A percentile compares a stretch with the other conserved stretches of the same genome.
phyloP scores from a whole-genome alignment of 35 echinoderm and acorn worm species.

The Ophiothrix spiculata region DNA sequence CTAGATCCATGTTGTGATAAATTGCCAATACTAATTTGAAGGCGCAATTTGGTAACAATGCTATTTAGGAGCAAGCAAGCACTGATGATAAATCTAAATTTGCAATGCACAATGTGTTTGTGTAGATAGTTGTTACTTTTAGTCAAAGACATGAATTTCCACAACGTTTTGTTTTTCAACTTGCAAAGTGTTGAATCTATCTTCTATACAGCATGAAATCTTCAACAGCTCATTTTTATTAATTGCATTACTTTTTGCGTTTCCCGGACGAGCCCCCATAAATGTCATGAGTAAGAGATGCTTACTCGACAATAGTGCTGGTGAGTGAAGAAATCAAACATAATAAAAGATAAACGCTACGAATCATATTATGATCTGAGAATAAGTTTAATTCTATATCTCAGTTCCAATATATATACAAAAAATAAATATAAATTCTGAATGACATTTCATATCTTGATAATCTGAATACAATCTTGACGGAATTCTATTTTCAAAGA shows the following conservation, averaged over 20 bases:
- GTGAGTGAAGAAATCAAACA: not conserved
- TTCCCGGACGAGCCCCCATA: not conserved
- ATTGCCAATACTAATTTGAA: not conserved
- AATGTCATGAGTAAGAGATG: not conserved
- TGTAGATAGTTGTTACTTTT: not conserved
- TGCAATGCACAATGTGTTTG: not conserved
- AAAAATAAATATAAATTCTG: too few species aligned
- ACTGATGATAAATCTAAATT: not conserved
- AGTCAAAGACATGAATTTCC: not conserved
- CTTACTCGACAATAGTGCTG: not conserved
- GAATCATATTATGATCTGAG: too few species aligned
- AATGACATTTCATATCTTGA: too few species aligned
- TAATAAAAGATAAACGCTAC: not conserved
- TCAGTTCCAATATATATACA: too few species aligned
- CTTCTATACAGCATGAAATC: not conserved
- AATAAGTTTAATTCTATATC: too few species aligned
- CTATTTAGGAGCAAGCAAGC: too few species aligned
- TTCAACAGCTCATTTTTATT: not conserved
- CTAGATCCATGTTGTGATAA: not conserved
- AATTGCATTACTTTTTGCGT: not conserved
- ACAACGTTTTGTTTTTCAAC: not conserved
- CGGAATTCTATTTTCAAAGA: too few species aligned
- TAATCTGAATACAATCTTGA: too few species aligned
- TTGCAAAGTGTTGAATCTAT: not conserved
- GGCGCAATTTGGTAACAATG: too few species aligned